Conservation (phyloP, 1,140 invertebrate species). For the Temnothorax curvispinosus region DNA sequence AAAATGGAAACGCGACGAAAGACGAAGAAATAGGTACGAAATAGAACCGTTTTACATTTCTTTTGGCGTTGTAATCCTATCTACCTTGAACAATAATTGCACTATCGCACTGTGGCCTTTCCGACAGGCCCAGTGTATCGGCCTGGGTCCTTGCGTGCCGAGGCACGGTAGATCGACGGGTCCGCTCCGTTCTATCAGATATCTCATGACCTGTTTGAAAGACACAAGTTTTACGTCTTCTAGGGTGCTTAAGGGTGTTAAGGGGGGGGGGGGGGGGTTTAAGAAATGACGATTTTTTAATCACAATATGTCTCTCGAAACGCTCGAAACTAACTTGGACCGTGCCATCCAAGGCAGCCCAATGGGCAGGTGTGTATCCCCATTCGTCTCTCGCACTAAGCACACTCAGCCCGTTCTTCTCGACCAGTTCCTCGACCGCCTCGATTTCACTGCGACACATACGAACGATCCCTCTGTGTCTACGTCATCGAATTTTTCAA, state of each 20-base stretch:
- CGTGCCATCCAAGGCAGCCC: slow-evolving; percentile 95
- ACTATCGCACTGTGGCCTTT: slow-evolving; percentile 95
- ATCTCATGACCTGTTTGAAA: slow-evolving; percentile 89
- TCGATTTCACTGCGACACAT: slow-evolving; percentile 88
- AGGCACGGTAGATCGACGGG: slow-evolving; percentile 94
- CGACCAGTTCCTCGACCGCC: slow-evolving; percentile 91
- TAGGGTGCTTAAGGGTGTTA: neutral
- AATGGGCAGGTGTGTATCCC: slow-evolving; percentile 96
- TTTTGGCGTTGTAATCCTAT: neutral
- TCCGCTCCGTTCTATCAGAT: slow-evolving; percentile 92
- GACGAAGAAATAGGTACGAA: neutral
- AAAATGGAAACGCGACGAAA: neutral
- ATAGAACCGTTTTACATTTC: neutral
- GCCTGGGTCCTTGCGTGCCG: slow-evolving; percentile 94
- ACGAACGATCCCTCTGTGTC: neutral
- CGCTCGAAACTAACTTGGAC: slow-evolving; percentile 86
- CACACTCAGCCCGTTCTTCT: slow-evolving; percentile 90
- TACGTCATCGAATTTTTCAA: neutral
- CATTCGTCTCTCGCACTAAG: slow-evolving; percentile 93
- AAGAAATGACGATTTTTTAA: neutral
- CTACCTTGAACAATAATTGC: slow-evolving; percentile 92
- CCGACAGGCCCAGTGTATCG: slow-evolving; percentile 96
- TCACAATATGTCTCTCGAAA: slow-evolving; percentile 1
- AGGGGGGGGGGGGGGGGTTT: too few relatives aligned
- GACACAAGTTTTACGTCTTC: neutral